Evolutionary conservation across 2,888 invertebrate species (phyloP).

Genomic region (Nomada lathburiana): DNA sequence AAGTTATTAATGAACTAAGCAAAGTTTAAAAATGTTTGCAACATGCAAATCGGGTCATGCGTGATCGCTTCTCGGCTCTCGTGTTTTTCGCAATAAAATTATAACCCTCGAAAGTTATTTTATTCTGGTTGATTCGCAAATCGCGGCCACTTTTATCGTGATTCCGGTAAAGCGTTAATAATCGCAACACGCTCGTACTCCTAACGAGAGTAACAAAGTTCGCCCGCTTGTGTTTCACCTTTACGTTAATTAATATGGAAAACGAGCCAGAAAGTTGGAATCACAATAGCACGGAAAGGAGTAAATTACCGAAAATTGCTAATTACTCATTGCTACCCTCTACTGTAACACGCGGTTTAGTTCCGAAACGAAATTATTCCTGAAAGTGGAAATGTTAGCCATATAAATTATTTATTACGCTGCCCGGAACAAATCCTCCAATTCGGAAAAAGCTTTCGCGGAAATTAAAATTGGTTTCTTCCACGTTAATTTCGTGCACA

Average conservation of each 20-base stretch:
- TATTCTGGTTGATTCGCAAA: neutral
- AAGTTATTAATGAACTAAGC: slow-evolving; percentile 13
- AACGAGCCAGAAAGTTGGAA: neutral
- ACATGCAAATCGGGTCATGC: neutral
- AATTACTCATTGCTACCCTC: neutral
- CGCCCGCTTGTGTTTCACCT: slow-evolving; percentile 8
- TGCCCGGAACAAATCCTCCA: too few relatives aligned
- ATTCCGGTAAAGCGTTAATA: slow-evolving; percentile 28
- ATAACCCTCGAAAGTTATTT: slow-evolving; percentile 14
- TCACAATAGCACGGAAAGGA: slow-evolving; percentile 2
- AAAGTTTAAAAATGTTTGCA: neutral
- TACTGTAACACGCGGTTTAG: neutral
- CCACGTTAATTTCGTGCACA: too few relatives aligned
- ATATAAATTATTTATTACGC: too few relatives aligned
- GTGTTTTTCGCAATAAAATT: slow-evolving; percentile 14
- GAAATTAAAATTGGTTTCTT: too few relatives aligned
- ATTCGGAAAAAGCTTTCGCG: too few relatives aligned
- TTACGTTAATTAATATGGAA: neutral
- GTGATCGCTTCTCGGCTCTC: neutral
- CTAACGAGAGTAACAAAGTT: neutral
- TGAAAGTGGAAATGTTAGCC: too few relatives aligned
- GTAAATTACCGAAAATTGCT: slow-evolving; percentile 5
- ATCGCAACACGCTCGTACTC: neutral
- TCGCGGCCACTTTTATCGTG: neutral
- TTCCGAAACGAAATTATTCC: neutral